phyloP scores from a whole-genome alignment of 2,797 vertebrate genomes.

The Rhabdophis nuchalis region DNA sequence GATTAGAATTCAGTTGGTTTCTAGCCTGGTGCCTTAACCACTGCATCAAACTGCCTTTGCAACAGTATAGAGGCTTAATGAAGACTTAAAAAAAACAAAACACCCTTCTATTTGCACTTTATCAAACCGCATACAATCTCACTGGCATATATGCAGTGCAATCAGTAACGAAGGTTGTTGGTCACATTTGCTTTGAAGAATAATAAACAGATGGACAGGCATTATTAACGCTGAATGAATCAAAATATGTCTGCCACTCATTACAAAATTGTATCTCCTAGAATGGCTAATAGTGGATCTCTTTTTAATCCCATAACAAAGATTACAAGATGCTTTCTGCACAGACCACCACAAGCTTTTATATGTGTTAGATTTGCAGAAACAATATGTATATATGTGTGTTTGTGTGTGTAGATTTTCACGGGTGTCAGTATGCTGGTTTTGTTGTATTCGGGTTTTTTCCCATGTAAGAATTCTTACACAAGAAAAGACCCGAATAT shows the following conservation, averaged over 20 bases:
- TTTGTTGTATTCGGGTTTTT: too few species aligned
- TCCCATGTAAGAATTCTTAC: too few species aligned
- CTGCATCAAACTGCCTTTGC: neutral
- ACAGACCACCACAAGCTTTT: neutral
- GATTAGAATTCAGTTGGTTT: neutral
- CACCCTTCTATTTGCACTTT: neutral
- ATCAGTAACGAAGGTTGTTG: neutral
- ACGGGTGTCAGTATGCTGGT: too few species aligned
- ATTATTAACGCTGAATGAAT: neutral
- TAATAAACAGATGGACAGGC: neutral
- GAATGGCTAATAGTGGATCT: neutral
- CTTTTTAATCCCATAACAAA: neutral
- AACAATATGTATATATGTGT: too few species aligned
- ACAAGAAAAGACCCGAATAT: too few species aligned
- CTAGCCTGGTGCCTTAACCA: neutral
- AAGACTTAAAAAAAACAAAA: neutral
- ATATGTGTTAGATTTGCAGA: too few species aligned
- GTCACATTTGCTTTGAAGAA: neutral
- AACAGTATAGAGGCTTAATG: neutral
- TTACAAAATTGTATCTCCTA: neutral
- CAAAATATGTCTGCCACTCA: neutral
- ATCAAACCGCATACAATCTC: neutral
- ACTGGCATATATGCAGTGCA: neutral
- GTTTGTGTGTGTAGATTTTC: too few species aligned
- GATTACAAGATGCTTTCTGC: neutral